These are phyloP conservation scores for Melinopterus prodromus DNA, from an alignment of 2,888 invertebrate genomes.

Conservation along the genomic window DNA sequence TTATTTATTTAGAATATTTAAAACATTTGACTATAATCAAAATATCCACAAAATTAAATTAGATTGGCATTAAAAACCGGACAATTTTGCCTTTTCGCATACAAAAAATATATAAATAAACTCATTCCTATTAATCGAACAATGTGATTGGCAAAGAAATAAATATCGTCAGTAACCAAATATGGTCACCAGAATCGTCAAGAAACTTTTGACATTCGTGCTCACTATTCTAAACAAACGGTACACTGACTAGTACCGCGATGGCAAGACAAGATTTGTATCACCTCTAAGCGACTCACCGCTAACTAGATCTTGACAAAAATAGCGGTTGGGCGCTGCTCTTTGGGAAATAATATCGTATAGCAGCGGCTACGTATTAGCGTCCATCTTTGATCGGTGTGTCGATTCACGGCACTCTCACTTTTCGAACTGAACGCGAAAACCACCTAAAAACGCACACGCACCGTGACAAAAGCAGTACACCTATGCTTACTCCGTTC, in stretches of 20 bases:
- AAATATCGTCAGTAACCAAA: not conserved
- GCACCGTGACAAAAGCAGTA: not conserved
- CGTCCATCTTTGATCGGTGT: not conserved
- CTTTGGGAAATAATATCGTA: not conserved
- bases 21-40: no score
- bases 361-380: not conserved
- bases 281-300: slow-evolving; percentile 4
- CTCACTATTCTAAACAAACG: not conserved
- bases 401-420: not conserved
- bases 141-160: not conserved
- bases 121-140: not conserved
- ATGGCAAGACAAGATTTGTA: not conserved
- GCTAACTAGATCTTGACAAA: not conserved
- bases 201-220: not conserved
- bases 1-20: no score
- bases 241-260: not conserved
- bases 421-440: slow-evolving; percentile 4
- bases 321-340: not conserved
- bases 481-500: not conserved
- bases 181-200: not conserved
- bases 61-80: no score
- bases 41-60: no score
- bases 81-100: no score
- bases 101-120: not conserved
- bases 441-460: not conserved